A percentile compares a stretch with the other conserved stretches of the same genome.
phyloP scores from a whole-genome alignment of 2,113 vertebrate species.

The Mobula hypostoma region DNA sequence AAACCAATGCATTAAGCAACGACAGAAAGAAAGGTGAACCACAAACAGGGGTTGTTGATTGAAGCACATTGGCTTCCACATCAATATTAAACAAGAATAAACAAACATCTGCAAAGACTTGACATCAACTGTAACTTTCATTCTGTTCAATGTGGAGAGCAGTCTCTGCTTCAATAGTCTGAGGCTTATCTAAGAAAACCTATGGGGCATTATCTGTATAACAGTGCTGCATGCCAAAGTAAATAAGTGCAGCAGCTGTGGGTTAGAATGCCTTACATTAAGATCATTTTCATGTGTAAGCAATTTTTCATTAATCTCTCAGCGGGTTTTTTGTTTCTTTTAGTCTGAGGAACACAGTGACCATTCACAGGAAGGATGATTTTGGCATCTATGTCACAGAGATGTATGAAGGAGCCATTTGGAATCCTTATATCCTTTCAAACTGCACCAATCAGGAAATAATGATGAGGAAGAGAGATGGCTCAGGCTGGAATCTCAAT shows the following conservation, averaged over 20 bases:
- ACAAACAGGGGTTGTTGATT: neutral
- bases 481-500: neutral
- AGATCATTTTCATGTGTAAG: conserved; percentile 68
- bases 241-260: conserved; percentile 56
- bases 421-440: neutral
- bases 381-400: neutral
- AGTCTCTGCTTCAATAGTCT: conserved; percentile 42
- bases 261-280: conserved; percentile 51
- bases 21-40: neutral
- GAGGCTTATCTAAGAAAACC: conserved; percentile 48
- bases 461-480: neutral
- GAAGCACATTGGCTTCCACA: neutral
- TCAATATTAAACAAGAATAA: neutral
- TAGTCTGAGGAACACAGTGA: conserved; percentile 32
- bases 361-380: conserved; percentile 28
- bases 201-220: conserved; percentile 46
- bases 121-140: neutral
- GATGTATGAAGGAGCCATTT: conserved; percentile 4
- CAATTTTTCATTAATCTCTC: conserved; percentile 64
- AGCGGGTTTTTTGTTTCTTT: conserved; percentile 51
- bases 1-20: neutral
- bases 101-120: conserved; percentile 22
- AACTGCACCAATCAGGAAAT: neutral
- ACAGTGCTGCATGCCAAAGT: conserved; percentile 46
- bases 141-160: conserved; percentile 7